A percentile compares a stretch with the other conserved stretches of the same genome.
Evolutionary conservation across 1,140 invertebrate species (phyloP).

Genomic region (Heliconius nattereri): DNA sequence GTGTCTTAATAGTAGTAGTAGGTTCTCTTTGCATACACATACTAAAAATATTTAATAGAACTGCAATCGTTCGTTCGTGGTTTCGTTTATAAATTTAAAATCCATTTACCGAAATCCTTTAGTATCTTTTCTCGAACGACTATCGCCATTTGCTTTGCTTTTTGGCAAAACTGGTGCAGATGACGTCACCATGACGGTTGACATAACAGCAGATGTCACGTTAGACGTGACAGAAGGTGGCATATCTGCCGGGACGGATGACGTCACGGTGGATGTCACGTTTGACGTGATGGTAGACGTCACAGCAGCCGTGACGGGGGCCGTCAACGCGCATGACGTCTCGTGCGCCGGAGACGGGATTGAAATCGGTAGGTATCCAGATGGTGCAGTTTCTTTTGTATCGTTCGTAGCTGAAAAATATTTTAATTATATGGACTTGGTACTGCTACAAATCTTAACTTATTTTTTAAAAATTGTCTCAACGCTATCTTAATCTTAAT

Average conservation of each 20-base stretch:
- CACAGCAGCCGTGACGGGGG: constrained; percentile 13
- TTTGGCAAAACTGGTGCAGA: constrained; percentile 16
- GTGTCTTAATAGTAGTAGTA: too few species aligned
- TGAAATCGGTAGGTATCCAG: neutral
- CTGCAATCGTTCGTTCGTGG: neutral
- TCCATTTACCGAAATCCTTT: constrained; percentile 51
- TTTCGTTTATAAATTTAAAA: neutral
- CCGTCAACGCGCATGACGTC: constrained; percentile 5
- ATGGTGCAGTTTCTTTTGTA: neutral
- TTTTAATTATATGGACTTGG: too few species aligned
- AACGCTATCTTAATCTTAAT: too few species aligned
- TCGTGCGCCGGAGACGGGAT: constrained; percentile 17
- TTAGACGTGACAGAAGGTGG: constrained; percentile 8
- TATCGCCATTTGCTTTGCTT: constrained; percentile 46
- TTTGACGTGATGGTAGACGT: constrained; percentile 1
- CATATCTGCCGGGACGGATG: neutral
- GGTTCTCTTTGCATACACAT: too few species aligned
- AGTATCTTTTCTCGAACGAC: constrained; percentile 45
- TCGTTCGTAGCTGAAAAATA: neutral
- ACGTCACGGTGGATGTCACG: neutral
- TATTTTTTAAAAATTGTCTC: too few species aligned
- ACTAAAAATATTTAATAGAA: neutral
- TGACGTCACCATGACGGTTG: neutral
- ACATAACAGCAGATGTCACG: constrained; percentile 11
- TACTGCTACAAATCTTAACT: too few species aligned